phyloP scores from a whole-genome alignment of 2,888 invertebrate species.

The Brachypterus glaber region DNA sequence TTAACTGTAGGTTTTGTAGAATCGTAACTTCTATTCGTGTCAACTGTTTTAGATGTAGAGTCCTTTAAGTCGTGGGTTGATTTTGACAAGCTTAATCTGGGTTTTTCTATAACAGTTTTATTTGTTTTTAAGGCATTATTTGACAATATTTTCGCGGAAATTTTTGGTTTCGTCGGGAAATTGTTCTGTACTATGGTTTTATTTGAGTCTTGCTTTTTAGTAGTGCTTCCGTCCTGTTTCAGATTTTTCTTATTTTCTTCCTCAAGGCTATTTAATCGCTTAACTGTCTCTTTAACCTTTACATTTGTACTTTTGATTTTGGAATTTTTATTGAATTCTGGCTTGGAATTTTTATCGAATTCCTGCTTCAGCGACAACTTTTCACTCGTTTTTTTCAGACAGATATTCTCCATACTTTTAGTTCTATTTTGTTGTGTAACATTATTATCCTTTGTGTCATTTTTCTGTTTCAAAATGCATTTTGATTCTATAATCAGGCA shows the following conservation, averaged over 20 bases:
- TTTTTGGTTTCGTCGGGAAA: slow-evolving; percentile 23
- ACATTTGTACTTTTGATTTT: too few relatives aligned
- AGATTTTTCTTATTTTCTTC: too few relatives aligned
- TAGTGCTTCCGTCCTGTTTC: slow-evolving; percentile 4
- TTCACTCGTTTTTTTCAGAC: slow-evolving; percentile 14
- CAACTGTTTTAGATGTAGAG: too few relatives aligned
- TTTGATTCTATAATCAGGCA: slow-evolving; percentile 61
- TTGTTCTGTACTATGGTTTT: slow-evolving; percentile 33
- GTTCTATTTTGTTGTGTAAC: slow-evolving; percentile 24
- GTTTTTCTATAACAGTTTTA: too few relatives aligned
- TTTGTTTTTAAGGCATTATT: too few relatives aligned
- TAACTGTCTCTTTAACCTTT: slow-evolving; percentile 32
- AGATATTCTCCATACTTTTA: slow-evolving; percentile 30
- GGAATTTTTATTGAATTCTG: too few relatives aligned
- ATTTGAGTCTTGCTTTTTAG: slow-evolving; percentile 18
- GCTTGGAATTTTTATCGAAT: slow-evolving; percentile 4
- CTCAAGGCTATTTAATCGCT: slow-evolving; percentile 31
- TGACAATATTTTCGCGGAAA: too few relatives aligned
- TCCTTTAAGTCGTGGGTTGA: too few relatives aligned
- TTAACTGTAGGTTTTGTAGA: too few relatives aligned
- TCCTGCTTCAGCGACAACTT: background rate
- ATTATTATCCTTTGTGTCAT: slow-evolving; percentile 8
- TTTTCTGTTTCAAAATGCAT: slow-evolving; percentile 56
- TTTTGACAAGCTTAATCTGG: too few relatives aligned
- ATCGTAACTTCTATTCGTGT: too few relatives aligned